A percentile compares a stretch with the other conserved stretches of the same genome.
Evolutionary conservation across 2,113 vertebrate genomes (phyloP).

Genomic region (Apeltes quadracus): DNA sequence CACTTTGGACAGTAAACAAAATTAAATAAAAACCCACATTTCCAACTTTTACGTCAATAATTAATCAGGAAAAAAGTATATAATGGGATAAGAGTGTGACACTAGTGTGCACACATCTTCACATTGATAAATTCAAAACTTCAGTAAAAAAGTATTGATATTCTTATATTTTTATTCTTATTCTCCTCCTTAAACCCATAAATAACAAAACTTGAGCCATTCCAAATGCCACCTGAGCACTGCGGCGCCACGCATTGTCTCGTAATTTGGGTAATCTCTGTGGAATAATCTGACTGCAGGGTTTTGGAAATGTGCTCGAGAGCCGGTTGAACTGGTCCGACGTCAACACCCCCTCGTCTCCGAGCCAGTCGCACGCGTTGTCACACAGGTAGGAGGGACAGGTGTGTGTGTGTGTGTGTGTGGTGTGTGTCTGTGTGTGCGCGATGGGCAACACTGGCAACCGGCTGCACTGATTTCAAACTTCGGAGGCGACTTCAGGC

Average conservation of each 20-base stretch:
- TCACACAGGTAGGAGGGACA: constrained; percentile 37
- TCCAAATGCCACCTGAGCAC: too few species aligned
- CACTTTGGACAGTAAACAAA: neutral
- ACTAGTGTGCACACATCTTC: neutral
- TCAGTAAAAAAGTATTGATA: neutral
- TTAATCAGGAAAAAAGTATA: neutral
- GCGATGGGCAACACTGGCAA: neutral
- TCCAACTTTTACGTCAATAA: constrained; percentile 1
- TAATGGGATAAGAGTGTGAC: neutral
- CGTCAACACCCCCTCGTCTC: constrained; percentile 38
- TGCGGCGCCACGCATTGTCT: neutral
- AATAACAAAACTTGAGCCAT: too few species aligned
- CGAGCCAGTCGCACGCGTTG: constrained; percentile 22
- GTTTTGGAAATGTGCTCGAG: neutral
- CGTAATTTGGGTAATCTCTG: constrained; percentile 19
- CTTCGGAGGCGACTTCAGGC: neutral
- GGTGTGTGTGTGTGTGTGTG: constrained; percentile 10
- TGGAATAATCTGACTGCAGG: neutral
- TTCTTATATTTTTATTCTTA: neutral
- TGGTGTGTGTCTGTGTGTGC: neutral
- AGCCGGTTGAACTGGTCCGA: constrained; percentile 71
- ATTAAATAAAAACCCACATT: constrained; percentile 10
- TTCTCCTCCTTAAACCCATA: neutral
- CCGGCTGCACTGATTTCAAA: neutral
- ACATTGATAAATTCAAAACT: neutral